Evolutionary conservation across 2,888 invertebrate species (phyloP).

Genomic region (Cabera pusaria): DNA sequence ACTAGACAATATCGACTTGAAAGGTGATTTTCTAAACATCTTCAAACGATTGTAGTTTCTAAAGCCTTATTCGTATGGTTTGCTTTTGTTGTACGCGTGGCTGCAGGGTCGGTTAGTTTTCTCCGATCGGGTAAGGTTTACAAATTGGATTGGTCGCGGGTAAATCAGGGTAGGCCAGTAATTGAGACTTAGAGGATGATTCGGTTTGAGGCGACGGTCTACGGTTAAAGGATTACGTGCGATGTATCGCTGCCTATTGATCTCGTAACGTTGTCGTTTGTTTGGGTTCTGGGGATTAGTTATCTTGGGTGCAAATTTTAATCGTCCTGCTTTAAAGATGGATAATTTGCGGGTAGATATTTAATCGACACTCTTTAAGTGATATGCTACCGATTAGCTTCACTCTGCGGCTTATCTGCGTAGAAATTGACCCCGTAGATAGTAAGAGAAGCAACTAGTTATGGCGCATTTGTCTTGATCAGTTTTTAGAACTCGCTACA

Average conservation of each 20-base stretch:
- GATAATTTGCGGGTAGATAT: too few relatives aligned
- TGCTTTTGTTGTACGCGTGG: conserved; percentile 30
- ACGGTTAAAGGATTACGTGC: conserved; percentile 75
- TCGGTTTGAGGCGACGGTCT: conserved; percentile 59
- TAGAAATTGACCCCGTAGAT: too few relatives aligned
- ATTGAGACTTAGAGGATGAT: conserved; percentile 81
- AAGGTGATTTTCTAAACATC: conserved; percentile 54
- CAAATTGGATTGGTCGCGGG: conserved; percentile 81
- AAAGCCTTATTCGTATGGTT: conserved; percentile 32
- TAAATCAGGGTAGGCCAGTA: conserved; percentile 79
- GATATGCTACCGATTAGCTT: too few relatives aligned
- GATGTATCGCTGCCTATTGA: conserved; percentile 71
- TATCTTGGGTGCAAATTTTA: conserved; percentile 19
- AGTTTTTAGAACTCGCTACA: too few relatives aligned
- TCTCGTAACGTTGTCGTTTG: conserved; percentile 50
- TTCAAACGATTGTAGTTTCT: conserved; percentile 22
- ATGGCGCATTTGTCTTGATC: too few relatives aligned
- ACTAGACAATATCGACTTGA: conserved; percentile 79
- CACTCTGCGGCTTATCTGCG: too few relatives aligned
- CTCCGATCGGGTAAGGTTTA: conserved; percentile 75
- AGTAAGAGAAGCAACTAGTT: too few relatives aligned
- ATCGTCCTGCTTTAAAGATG: conserved; percentile 4
- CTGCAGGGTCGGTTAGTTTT: conserved; percentile 51
- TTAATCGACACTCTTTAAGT: too few relatives aligned
- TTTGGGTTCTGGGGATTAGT: conserved; percentile 27